A percentile compares a stretch with the other conserved stretches of the same genome.
Conservation (phyloP, 2,888 invertebrate genomes). For the Thumatha senex region DNA sequence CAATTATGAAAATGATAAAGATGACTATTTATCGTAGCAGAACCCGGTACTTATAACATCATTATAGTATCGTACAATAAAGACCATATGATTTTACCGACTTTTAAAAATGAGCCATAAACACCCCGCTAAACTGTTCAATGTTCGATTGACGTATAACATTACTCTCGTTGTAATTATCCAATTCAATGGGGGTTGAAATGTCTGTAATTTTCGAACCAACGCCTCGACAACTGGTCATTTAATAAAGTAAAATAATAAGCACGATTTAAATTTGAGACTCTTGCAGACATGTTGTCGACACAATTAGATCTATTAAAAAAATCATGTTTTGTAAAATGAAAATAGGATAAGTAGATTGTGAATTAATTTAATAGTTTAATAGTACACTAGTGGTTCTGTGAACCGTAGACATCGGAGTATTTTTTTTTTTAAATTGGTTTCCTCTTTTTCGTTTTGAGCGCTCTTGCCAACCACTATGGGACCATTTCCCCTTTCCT, state of each 20-base stretch:
- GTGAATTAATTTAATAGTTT: no score
- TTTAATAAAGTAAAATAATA: conserved; percentile 60
- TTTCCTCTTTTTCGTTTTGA: no score
- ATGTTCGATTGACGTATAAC: conserved; percentile 42
- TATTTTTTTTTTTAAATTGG: no score
- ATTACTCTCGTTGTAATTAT: conserved; percentile 68
- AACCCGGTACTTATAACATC: conserved; percentile 47
- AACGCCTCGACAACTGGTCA: conserved; percentile 51
- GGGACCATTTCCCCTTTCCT: no score
- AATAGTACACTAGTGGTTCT: no score
- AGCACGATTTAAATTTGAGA: conserved; percentile 44
- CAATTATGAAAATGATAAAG: conserved; percentile 38
- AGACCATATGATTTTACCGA: conserved; percentile 45
- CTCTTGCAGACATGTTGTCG: conserved; percentile 50
- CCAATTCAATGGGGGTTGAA: conserved; percentile 65
- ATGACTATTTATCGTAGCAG: conserved; percentile 36
- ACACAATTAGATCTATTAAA: conserved; percentile 44
- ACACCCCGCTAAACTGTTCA: conserved; percentile 56
- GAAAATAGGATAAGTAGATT: conserved; percentile 29
- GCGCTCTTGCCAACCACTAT: no score
- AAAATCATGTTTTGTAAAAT: conserved; percentile 33
- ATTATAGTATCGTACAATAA: conserved; percentile 48
- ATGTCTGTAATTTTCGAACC: conserved; percentile 67
- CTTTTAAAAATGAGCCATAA: conserved; percentile 50
- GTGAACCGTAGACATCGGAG: no score